Percentiles rank a stretch among this genome's conserved stretches.
phyloP scores from a whole-genome alignment of 2,888 invertebrate genomes.

The Hypsopygia costalis region DNA sequence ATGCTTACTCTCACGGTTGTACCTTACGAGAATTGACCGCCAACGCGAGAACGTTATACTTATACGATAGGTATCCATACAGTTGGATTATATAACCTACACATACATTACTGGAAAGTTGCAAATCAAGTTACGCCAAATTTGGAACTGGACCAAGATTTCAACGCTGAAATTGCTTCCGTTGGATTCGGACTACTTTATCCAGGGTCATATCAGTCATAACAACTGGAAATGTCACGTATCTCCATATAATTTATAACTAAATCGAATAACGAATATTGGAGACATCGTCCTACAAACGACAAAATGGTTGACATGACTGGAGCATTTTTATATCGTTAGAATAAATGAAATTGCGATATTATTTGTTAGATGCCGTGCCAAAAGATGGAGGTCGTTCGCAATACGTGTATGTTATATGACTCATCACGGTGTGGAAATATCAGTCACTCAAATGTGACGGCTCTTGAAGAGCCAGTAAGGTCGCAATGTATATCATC shows the following conservation, averaged over 20 bases:
- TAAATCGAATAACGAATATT: too few species aligned
- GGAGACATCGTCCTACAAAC: too few species aligned
- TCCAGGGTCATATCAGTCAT: background rate
- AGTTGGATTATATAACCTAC: constrained; percentile 7
- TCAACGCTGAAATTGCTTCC: constrained; percentile 18
- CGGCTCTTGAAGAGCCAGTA: background rate
- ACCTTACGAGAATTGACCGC: constrained; percentile 7
- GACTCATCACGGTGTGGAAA: background rate
- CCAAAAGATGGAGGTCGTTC: too few species aligned
- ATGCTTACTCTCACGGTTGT: constrained; percentile 19
- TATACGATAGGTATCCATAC: background rate
- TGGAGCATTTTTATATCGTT: too few species aligned
- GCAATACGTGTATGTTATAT: too few species aligned
- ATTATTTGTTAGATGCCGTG: too few species aligned
- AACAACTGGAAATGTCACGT: background rate
- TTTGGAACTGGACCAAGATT: constrained; percentile 28
- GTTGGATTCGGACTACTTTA: background rate
- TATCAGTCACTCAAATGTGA: background rate
- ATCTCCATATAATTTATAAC: too few species aligned
- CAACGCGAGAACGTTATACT: constrained; percentile 20
- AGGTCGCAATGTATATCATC: too few species aligned
- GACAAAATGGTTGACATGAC: too few species aligned
- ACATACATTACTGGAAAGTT: constrained; percentile 12
- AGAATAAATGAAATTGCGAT: too few species aligned
- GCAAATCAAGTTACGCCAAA: constrained; percentile 20